phyloP scores from a whole-genome alignment of 2,888 invertebrate genomes.

The Melipona bicolor region DNA sequence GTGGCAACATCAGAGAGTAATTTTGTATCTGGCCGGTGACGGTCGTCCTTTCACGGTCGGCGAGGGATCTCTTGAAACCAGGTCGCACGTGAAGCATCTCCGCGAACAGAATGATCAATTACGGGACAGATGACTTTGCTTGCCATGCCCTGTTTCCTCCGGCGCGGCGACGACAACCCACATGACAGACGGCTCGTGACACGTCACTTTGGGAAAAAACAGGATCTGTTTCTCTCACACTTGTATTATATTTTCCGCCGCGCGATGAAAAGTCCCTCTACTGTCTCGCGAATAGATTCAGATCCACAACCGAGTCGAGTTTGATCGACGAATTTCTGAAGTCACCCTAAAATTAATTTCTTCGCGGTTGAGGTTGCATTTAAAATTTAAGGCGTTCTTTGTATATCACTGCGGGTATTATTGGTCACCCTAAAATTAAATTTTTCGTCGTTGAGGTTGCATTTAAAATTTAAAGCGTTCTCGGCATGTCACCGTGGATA shows the following conservation, averaged over 20 bases:
- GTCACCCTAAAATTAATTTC: too few relatives aligned
- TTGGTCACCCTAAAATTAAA: too few relatives aligned
- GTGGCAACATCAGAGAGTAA: neutral
- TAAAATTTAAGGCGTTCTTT: too few relatives aligned
- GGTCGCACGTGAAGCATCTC: conserved; percentile 73
- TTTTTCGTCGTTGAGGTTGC: too few relatives aligned
- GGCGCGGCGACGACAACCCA: conserved; percentile 60
- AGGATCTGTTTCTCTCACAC: neutral
- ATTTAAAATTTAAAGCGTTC: too few relatives aligned
- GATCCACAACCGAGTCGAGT: too few relatives aligned
- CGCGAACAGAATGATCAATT: conserved; percentile 60
- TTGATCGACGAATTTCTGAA: too few relatives aligned
- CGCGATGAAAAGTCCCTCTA: neutral
- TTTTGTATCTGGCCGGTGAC: conserved; percentile 28
- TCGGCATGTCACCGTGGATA: too few relatives aligned
- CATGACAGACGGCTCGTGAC: conserved; percentile 69
- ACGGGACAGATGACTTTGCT: conserved; percentile 58
- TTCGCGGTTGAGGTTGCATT: too few relatives aligned
- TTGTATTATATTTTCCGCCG: neutral
- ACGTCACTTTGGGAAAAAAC: conserved; percentile 31
- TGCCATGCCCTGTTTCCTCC: conserved; percentile 74
- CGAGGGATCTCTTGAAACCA: conserved; percentile 64
- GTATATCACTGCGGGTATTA: too few relatives aligned
- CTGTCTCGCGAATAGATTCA: neutral
- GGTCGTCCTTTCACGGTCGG: conserved; percentile 60